phyloP scores from a whole-genome alignment of 37 sponge, comb jelly and placozoan genomes.

The Axinella damicornis region DNA sequence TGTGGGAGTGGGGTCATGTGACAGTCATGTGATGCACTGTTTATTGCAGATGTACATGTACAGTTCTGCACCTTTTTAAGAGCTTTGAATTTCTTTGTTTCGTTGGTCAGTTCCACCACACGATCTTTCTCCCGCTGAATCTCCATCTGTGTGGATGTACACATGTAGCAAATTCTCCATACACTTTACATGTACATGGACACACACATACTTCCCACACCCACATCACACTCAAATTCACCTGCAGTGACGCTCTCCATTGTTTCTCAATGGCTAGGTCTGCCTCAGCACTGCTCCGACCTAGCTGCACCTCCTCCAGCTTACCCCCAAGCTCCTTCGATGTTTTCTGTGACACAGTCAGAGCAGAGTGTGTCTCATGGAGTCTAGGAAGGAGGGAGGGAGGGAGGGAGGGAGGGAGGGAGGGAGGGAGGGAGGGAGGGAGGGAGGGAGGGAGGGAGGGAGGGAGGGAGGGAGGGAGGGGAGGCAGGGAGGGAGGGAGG shows the following conservation, averaged over 20 bases:
- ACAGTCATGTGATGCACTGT: background rate
- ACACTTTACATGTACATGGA: no score
- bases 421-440: no score
- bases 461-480: no score
- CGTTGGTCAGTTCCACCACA: conserved; percentile 67
- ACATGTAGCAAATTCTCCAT: no score
- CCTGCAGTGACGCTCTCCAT: conserved; percentile 78
- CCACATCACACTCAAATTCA: no score
- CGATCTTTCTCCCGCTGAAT: conserved; percentile 77
- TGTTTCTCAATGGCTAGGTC: conserved; percentile 82
- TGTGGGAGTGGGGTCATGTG: conserved; percentile 5
- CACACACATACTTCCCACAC: no score
- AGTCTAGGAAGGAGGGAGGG: no score
- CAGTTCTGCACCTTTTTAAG: conserved; percentile 61
- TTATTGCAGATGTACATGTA: background rate
- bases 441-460: no score
- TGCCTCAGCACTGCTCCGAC: conserved; percentile 64
- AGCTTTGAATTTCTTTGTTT: conserved; percentile 37
- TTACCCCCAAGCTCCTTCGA: conserved; percentile 57
- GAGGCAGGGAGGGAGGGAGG: no score
- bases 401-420: no score
- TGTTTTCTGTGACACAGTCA: conserved; percentile 32
- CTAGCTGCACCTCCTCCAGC: no score
- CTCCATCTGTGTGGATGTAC: no score
- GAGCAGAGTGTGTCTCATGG: conserved; percentile 14